A percentile compares a stretch with the other conserved stretches of the same genome.
phyloP scores from a whole-genome alignment of 2,113 vertebrate species.

The Hepsetus odoe region DNA sequence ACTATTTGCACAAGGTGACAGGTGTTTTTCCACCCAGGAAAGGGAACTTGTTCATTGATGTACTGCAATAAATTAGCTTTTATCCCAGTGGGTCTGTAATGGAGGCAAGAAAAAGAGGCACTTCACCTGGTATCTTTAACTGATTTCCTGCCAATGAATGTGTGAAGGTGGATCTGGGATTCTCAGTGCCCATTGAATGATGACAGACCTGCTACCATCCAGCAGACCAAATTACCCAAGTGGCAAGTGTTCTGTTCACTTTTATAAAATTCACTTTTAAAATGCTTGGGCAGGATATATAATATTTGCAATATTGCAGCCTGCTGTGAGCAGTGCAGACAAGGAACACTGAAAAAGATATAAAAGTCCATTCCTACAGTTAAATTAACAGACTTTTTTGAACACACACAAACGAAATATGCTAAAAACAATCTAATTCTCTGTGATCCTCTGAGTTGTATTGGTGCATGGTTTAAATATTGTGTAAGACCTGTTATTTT shows the following conservation, averaged over 20 bases:
- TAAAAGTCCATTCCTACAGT: neutral
- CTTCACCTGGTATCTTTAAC: constrained; percentile 10
- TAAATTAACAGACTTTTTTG: neutral
- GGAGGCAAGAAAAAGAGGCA: neutral
- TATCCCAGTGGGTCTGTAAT: neutral
- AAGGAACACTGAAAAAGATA: neutral
- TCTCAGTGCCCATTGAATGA: neutral
- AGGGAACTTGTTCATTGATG: neutral
- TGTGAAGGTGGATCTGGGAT: neutral
- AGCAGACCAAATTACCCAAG: neutral
- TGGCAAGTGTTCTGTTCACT: neutral
- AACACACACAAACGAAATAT: neutral
- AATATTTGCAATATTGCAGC: neutral
- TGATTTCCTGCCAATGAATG: neutral
- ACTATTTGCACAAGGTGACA: constrained; percentile 26
- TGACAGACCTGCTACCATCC: neutral
- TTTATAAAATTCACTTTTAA: neutral
- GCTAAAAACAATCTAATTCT: neutral
- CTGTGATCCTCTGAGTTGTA: neutral
- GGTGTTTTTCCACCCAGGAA: neutral
- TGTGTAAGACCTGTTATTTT: neutral
- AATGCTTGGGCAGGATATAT: neutral
- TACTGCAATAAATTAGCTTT: constrained; percentile 10
- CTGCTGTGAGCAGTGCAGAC: neutral
- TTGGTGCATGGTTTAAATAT: neutral